These are phyloP conservation scores for Gasterosteus aculeatus DNA, from an alignment of 2,113 vertebrate genomes.

Conservation along the genomic window DNA sequence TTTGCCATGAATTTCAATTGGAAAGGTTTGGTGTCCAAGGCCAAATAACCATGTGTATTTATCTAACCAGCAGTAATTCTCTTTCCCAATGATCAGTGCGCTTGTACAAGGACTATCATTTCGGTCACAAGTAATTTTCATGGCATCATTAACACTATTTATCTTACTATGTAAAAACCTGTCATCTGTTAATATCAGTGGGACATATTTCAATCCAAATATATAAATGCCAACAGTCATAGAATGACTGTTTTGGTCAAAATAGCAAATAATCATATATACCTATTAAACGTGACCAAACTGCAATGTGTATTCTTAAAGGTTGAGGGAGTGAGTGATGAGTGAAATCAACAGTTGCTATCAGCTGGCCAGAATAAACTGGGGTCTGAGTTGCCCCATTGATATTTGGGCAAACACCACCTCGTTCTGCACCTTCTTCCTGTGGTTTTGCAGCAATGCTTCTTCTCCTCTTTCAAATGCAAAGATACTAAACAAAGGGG, in stretches of 20 bases:
- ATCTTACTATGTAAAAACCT: background rate
- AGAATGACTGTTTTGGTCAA: background rate
- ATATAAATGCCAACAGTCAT: background rate
- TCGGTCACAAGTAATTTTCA: background rate
- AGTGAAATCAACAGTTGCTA: slow-evolving; percentile 6
- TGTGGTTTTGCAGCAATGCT: background rate
- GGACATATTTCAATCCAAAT: background rate
- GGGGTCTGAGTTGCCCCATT: background rate
- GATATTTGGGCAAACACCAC: background rate
- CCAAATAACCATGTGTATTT: background rate
- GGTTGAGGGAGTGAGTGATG: background rate
- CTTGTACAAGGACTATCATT: background rate
- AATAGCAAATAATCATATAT: background rate
- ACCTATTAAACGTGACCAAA: background rate
- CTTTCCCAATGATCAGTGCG: background rate
- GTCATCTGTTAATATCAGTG: background rate
- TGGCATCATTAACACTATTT: background rate
- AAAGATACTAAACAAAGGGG: background rate
- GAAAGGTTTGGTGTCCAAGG: background rate
- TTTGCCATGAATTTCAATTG: slow-evolving; percentile 34
- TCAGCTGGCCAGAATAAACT: background rate
- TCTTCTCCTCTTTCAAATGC: background rate
- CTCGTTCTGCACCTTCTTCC: background rate
- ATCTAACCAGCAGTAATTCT: background rate
- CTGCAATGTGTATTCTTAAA: background rate